Conservation (phyloP, 2,888 invertebrate species). For the Tuberolachnus salignus region DNA sequence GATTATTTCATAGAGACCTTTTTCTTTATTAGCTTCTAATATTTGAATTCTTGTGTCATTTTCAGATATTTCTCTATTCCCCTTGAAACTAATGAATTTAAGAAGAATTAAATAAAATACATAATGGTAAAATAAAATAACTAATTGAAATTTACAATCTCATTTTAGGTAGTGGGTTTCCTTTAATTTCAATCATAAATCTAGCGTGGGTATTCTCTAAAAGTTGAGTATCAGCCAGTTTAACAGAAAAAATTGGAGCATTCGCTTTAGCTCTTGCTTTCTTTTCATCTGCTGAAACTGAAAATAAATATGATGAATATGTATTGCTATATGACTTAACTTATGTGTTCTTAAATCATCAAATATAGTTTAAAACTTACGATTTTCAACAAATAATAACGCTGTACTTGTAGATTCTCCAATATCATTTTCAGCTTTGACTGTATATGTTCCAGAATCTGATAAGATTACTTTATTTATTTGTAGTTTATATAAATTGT, state of each 20-base stretch:
- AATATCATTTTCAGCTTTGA: conserved; percentile 79
- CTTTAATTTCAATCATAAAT: conserved; percentile 86
- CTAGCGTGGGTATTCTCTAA: conserved; percentile 84
- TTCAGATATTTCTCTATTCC: conserved; percentile 74
- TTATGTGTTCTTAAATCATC: not conserved
- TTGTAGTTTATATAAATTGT: conserved; percentile 72
- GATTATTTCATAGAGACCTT: conserved; percentile 85
- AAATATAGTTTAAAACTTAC: conserved; percentile 67
- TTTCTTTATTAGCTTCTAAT: conserved; percentile 75
- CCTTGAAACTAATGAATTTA: conserved; percentile 74
- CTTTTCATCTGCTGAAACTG: conserved; percentile 76
- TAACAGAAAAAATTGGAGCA: conserved; percentile 82
- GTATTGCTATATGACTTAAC: conserved; percentile 8
- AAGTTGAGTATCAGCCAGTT: conserved; percentile 85
- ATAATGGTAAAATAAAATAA: not conserved
- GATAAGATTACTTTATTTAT: conserved; percentile 75
- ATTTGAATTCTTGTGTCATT: conserved; percentile 74
- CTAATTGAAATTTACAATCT: conserved; percentile 73
- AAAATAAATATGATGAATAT: conserved; percentile 26
- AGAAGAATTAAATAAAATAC: not conserved
- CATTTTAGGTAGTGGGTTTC: conserved; percentile 86
- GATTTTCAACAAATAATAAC: conserved; percentile 82
- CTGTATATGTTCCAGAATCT: conserved; percentile 90
- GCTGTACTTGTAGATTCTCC: conserved; percentile 82
- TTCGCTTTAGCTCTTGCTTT: conserved; percentile 73